Evolutionary conservation across 2,888 invertebrate species (phyloP).

Genomic region (Melinaea marsaeus): DNA sequence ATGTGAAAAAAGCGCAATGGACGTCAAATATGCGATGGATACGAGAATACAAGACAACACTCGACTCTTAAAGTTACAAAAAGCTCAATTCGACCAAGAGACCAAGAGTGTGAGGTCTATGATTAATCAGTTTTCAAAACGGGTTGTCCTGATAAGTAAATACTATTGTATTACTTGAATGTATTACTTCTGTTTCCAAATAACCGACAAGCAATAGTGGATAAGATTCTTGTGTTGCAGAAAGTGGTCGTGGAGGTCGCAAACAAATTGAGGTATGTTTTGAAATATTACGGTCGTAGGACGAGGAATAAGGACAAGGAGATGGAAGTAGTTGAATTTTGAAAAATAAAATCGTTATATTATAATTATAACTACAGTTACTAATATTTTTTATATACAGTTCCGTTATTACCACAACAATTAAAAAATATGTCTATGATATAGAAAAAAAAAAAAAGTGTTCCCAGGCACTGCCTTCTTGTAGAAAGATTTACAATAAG

Average conservation of each 20-base stretch:
- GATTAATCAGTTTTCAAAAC: no score
- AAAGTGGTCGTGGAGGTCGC: constrained; percentile 97
- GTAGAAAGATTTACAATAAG: constrained; percentile 31
- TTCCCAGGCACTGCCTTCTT: constrained; percentile 48
- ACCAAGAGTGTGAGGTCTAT: constrained; percentile 90
- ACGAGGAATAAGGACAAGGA: no score
- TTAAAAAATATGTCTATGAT: background rate
- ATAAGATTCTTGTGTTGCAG: constrained; percentile 61
- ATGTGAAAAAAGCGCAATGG: constrained; percentile 97
- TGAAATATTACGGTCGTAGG: no score
- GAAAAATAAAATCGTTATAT: constrained; percentile 29
- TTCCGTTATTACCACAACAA: no score
- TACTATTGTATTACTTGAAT: no score
- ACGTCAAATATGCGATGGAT: constrained; percentile 96
- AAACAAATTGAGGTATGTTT: constrained; percentile 90
- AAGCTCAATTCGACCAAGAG: constrained; percentile 97
- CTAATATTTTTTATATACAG: constrained; percentile 4
- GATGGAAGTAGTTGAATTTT: constrained; percentile 57
- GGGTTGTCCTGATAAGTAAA: no score
- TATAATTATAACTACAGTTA: constrained; percentile 15
- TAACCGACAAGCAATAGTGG: background rate
- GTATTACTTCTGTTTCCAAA: background rate
- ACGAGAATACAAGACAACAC: constrained; percentile 97
- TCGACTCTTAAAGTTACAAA: constrained; percentile 94
- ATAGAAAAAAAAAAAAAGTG: constrained; percentile 35